Evolutionary conservation across 2,888 invertebrate species (phyloP).

Genomic region (Timandra comae): DNA sequence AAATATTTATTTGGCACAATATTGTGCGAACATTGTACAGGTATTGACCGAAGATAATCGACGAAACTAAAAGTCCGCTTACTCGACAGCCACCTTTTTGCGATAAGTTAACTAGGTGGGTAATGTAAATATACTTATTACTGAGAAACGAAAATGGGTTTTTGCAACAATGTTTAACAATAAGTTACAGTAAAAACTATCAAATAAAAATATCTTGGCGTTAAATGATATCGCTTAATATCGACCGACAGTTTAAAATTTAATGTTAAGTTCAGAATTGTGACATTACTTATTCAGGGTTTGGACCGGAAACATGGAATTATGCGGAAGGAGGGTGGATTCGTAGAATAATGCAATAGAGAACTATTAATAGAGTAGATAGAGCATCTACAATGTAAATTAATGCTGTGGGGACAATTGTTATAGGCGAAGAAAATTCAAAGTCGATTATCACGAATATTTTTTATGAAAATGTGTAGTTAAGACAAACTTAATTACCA

Average conservation of each 20-base stretch:
- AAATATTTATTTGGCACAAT: conserved; percentile 5
- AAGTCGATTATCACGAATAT: no score
- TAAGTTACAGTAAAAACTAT: conserved; percentile 3
- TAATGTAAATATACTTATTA: conserved; percentile 4
- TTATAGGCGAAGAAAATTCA: no score
- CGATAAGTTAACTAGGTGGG: no score
- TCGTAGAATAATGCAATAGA: conserved; percentile 22
- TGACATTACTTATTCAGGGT: conserved; percentile 60
- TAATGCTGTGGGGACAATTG: no score
- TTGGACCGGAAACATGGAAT: conserved; percentile 53
- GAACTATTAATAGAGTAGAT: conserved; percentile 1
- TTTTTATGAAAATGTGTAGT: no score
- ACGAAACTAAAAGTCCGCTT: no score
- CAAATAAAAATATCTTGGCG: conserved; percentile 1
- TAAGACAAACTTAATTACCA: no score
- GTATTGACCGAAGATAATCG: no score
- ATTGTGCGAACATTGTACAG: no score
- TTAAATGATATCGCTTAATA: conserved; percentile 18
- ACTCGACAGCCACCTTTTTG: no score
- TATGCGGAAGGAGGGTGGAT: conserved; percentile 58
- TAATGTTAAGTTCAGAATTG: conserved; percentile 45
- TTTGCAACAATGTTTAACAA: no score
- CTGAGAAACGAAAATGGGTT: not conserved
- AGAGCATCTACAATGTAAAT: not conserved
- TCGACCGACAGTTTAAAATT: conserved; percentile 52